Base-by-base conservation (phyloP, 2,888 invertebrate species). In the Drosophila nigritarsus region DNA sequence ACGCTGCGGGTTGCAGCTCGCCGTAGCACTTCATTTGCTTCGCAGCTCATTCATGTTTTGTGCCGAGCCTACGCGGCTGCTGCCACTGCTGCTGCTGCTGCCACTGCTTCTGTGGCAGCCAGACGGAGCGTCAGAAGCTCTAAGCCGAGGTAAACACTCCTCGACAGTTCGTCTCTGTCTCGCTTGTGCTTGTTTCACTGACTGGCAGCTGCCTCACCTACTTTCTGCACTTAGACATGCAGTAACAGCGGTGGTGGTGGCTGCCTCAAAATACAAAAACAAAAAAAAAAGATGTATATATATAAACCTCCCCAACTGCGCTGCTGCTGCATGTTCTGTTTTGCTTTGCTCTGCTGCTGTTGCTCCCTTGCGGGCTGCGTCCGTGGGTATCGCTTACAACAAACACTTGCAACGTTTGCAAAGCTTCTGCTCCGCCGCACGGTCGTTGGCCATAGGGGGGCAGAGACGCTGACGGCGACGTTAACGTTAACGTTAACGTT, bases 1-100 rank as follows among this genome's bases (percentile, higher is more conserved):
- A 89, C 89, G 85, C 81, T 87, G 88, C 77, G 82, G 89, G 82
- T 83, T 89, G 87, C 87, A 78, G 49, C 72, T 65, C 60, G 79
- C 75, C 75, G 80, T 75, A 84, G 89, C 89, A 90, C 89, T 90
- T 90, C 91, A 90, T 90, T 91, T 90, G 89, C 89, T 90, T 89
- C 89, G 80, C 87, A 89, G 90, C 90, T 91, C 91, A 90, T 90
- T 90, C 91, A 90, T 90, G 91, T 82, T 90, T 88, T 83, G 86
- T 75, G 80, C 64, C 61, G 83, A 80, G 83, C 83, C 83, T 81
- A 81, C 75, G 78, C 68, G 54, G 84, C 63, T 27, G n/a, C 78
- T 45, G 75, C 50, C 27, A 2, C 36, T 13, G n/a, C 36, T n/a
- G 36, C 54, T 1, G 18, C 36, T 27, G 24, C 53, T 20, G 32